These are phyloP conservation scores for Acanthopleura granulata DNA, from an alignment of 2,888 invertebrate species.

Conservation along the genomic window DNA sequence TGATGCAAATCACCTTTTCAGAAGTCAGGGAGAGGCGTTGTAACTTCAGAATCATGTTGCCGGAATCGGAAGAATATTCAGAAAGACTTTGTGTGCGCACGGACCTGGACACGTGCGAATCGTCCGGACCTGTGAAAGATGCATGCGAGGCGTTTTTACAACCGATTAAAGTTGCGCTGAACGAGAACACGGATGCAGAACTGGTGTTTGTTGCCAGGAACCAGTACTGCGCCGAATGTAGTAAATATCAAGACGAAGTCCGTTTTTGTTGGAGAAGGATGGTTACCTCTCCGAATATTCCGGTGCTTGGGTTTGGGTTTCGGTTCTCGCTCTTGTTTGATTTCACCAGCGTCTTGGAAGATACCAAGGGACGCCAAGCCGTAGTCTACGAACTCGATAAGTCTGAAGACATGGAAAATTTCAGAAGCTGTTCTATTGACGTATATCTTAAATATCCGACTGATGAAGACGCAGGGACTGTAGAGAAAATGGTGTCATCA, in stretches of 20 bases:
- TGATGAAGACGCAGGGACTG: too few species aligned
- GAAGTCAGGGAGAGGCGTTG: not conserved
- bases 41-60: not conserved
- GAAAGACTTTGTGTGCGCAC: constrained; percentile 4
- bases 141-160: not conserved
- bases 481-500: too few species aligned
- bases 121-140: not conserved
- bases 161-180: not conserved
- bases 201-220: not conserved
- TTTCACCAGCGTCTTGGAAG: not conserved
- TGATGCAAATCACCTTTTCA: not conserved
- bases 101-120: not conserved
- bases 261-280: not conserved
- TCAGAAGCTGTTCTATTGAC: too few species aligned
- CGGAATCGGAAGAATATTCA: not conserved
- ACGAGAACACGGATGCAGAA: not conserved
- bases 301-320: not conserved
- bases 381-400: too few species aligned
- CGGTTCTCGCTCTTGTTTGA: not conserved
- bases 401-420: too few species aligned
- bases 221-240: not conserved
- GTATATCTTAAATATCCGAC: too few species aligned
- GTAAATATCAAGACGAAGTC: not conserved
- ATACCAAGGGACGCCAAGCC: too few species aligned
- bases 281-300: not conserved